Percentiles rank a stretch among this genome's conserved stretches.
phyloP scores from a whole-genome alignment of 2,888 invertebrate genomes.

The Pocota personata region DNA sequence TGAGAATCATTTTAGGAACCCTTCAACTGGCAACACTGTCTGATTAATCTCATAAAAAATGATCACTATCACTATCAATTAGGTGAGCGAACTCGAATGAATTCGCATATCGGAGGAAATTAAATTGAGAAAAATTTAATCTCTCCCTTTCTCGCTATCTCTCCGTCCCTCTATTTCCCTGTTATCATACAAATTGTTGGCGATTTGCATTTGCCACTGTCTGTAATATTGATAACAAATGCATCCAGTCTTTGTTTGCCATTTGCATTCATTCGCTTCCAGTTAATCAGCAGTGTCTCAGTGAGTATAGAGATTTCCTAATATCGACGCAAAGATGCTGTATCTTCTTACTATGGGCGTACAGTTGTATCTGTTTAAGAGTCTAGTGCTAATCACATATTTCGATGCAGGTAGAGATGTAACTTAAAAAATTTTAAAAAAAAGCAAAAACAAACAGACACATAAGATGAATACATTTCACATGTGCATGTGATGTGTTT shows the following conservation, averaged over 20 bases:
- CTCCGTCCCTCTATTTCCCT: neutral
- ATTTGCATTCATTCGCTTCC: neutral
- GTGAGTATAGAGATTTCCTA: neutral
- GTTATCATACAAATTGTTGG: neutral
- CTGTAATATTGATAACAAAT: neutral
- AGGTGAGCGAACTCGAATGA: slow-evolving; percentile 16
- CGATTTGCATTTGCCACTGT: neutral
- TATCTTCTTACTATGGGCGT: slow-evolving; percentile 40
- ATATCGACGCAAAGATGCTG: slow-evolving; percentile 5
- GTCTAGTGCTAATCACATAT: slow-evolving; percentile 37
- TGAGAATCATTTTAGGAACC: neutral
- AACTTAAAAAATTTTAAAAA: neutral
- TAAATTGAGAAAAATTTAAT: neutral
- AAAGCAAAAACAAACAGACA: neutral
- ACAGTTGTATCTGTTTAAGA: slow-evolving; percentile 54
- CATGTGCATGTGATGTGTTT: slow-evolving; percentile 18
- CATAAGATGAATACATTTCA: neutral
- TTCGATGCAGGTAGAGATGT: slow-evolving; percentile 43
- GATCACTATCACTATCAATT: slow-evolving; percentile 1
- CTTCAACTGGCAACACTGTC: neutral
- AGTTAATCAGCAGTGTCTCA: neutral
- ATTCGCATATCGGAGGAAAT: neutral
- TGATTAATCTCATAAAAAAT: neutral
- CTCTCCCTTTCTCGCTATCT: neutral
- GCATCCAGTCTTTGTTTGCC: neutral